phyloP scores from a whole-genome alignment of 2,888 invertebrate genomes.

The Griposia aprilina region DNA sequence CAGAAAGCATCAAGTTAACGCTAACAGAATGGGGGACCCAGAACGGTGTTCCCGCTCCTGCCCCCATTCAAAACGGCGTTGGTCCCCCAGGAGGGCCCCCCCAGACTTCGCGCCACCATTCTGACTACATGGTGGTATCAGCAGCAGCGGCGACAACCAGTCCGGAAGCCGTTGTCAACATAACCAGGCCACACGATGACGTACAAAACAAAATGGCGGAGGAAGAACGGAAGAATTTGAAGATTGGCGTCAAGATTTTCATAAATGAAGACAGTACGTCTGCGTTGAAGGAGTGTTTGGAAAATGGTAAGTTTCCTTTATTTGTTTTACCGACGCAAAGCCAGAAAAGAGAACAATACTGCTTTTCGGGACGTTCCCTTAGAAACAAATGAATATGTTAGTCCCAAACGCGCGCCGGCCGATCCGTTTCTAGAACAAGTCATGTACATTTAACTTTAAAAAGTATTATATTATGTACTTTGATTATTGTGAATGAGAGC shows the following conservation, averaged over 20 bases:
- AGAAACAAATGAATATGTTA: not conserved
- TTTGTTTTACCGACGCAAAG: not conserved
- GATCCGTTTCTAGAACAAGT: no score
- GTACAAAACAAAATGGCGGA: constrained; percentile 92
- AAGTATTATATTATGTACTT: no score
- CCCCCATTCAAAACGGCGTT: constrained; percentile 77
- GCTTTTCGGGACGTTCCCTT: not conserved
- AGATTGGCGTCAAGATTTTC: constrained; percentile 97
- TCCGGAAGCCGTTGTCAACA: constrained; percentile 84
- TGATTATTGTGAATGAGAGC: no score
- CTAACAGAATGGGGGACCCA: constrained; percentile 85
- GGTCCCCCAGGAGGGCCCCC: constrained; percentile 69
- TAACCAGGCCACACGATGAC: constrained; percentile 92
- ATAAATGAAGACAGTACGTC: constrained; percentile 93
- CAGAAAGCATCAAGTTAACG: constrained; percentile 88
- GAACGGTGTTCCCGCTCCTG: constrained; percentile 70
- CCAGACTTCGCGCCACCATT: constrained; percentile 72
- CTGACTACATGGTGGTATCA: constrained; percentile 83
- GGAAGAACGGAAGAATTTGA: constrained; percentile 94
- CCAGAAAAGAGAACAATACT: not conserved
- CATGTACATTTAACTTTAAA: no score
- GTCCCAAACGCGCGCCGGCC: not conserved
- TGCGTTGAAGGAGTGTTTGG: constrained; percentile 93
- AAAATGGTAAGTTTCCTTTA: constrained; percentile 90
- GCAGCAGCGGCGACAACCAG: constrained; percentile 70